These are phyloP conservation scores for Seriola rivoliana DNA, from an alignment of 2,113 vertebrate species.

Conservation along the genomic window DNA sequence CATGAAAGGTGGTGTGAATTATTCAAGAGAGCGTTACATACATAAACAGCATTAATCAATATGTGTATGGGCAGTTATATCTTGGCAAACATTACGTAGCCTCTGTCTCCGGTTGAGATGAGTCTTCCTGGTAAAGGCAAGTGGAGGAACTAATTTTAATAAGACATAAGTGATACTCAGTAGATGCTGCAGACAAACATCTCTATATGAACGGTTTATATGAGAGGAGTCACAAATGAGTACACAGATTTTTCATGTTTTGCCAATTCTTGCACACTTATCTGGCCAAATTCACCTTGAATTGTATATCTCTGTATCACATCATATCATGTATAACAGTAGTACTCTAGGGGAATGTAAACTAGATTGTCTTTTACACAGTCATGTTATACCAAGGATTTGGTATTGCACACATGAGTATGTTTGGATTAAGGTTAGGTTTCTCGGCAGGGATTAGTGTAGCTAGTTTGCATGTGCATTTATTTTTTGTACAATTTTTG, in stretches of 20 bases:
- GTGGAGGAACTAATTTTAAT: constrained; percentile 44
- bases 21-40: constrained; percentile 82
- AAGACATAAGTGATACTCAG: not conserved
- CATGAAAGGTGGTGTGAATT: constrained; percentile 82
- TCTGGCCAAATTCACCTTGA: constrained; percentile 6
- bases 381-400: not conserved
- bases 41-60: constrained; percentile 84
- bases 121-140: constrained; percentile 47
- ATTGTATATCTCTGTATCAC: not conserved
- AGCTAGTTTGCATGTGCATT: constrained; percentile 20
- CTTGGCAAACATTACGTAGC: constrained; percentile 63
- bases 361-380: not conserved
- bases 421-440: constrained; percentile 9
- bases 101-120: constrained; percentile 35
- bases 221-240: constrained; percentile 15
- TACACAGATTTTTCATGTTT: not conserved
- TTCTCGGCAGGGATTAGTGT: constrained; percentile 18
- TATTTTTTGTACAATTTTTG: not conserved
- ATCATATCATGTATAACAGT: not conserved
- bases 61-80: constrained; percentile 69
- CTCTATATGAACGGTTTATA: not conserved
- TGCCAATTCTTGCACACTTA: not conserved
- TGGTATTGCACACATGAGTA: not conserved
- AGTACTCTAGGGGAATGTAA: not conserved
- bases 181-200: not conserved